Evolutionary conservation across 2,797 vertebrate genomes (phyloP), one percentile per base, ranked within the genome.

Genomic region (Streptopelia turtur): DNA sequence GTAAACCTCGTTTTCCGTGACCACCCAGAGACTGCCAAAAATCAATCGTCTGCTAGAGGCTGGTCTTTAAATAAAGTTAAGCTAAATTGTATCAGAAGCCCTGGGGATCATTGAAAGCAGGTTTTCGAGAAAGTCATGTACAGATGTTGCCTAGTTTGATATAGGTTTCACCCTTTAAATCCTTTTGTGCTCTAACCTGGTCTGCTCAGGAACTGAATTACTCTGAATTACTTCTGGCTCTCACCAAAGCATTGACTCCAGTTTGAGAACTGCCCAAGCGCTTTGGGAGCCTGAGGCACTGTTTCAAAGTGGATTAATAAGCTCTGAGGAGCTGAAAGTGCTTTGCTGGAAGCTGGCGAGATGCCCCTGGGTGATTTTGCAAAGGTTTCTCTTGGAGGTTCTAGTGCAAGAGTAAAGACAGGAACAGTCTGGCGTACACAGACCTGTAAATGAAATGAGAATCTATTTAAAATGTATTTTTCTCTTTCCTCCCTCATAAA

Each of bases 51-150:
- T 93, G 24, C 84, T 45, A 23, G 53, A 78, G 79, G 68, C 78
- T 90, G 81, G 25, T 66, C 61, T 79, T 88, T 74, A 86, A 87
- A 78, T 35, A 80, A 84, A 86, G 43, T 70, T 61, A 74, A 90
- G 31, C 77, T 71, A 77, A 81, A 84, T 55, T 2, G 1, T 69
- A 61, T 56, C 16, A 24, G 70, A 27, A 83, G 30, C 77, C 35
- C 31, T 14, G 63, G 77, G 56, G 70, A 88, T n/a, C 50, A 59
- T 37, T 63, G 83, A 82, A 74, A 91, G 59, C 27, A 77, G 52
- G 25, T 69, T 90, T 87, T 57, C 56, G 57, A 69, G 70, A 20
- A 43, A 88, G 28, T 25, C 21, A 6, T 10, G 35, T 33, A 10
- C 35, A 45, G 50, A 43, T 69, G 37, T 66, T 82, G 31, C 76